A percentile compares a stretch with the other conserved stretches of the same genome.
phyloP scores from a whole-genome alignment of 2,888 invertebrate species.

The Saturnia pavonia region DNA sequence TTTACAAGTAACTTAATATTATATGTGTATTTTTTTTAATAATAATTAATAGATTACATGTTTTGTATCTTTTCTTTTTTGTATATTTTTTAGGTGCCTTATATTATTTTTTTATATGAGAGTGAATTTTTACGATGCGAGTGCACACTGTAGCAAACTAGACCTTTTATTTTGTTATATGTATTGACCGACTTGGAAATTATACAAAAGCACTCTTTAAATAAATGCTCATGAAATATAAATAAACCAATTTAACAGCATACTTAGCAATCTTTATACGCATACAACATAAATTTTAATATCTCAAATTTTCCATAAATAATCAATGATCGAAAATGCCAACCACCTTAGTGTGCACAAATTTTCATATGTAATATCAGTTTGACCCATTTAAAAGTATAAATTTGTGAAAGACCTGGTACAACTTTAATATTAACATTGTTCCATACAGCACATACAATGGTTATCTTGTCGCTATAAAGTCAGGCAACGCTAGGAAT shows the following conservation, averaged over 20 bases:
- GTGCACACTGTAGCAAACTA: too few relatives aligned
- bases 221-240: too few relatives aligned
- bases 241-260: neutral
- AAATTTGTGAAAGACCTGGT: neutral
- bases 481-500: conserved; percentile 9
- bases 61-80: neutral
- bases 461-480: conserved; percentile 17
- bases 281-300: neutral
- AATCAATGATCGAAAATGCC: too few relatives aligned
- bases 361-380: neutral
- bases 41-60: neutral
- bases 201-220: neutral
- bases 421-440: neutral
- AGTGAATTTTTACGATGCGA: too few relatives aligned
- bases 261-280: neutral
- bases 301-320: too few relatives aligned
- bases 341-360: too few relatives aligned
- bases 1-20: neutral
- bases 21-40: too few relatives aligned
- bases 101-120: too few relatives aligned
- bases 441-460: conserved; percentile 14
- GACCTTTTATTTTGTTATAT: too few relatives aligned
- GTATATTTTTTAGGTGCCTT: neutral
- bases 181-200: neutral
- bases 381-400: too few relatives aligned